A percentile compares a stretch with the other conserved stretches of the same genome.
phyloP scores from a whole-genome alignment of 2,113 vertebrate species.

The Ptilorrhoa leucosticta region DNA sequence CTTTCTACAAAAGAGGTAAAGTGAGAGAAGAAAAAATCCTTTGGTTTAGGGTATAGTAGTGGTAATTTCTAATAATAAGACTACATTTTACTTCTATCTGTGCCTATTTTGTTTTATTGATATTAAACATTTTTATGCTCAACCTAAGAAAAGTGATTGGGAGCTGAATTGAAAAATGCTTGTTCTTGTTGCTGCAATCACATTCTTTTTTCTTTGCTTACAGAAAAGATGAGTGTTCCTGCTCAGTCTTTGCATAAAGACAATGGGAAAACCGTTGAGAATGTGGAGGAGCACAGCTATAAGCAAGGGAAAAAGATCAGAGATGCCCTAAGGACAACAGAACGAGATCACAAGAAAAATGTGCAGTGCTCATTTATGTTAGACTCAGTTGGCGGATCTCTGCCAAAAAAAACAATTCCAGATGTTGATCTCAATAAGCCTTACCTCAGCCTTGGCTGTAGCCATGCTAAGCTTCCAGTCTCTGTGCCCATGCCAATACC shows the following conservation, averaged over 20 bases:
- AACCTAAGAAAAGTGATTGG: neutral
- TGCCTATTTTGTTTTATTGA: neutral
- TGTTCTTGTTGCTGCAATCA: neutral
- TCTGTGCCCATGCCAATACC: constrained; percentile 87
- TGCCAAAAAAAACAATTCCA: constrained; percentile 85
- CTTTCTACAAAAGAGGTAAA: neutral
- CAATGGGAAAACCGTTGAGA: constrained; percentile 71
- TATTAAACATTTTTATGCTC: neutral
- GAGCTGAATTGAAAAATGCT: neutral
- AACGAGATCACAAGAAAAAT: constrained; percentile 92
- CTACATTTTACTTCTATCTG: neutral
- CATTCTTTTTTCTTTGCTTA: constrained; percentile 20
- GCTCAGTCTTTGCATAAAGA: constrained; percentile 76
- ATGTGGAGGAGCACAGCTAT: constrained; percentile 83
- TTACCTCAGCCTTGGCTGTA: constrained; percentile 96
- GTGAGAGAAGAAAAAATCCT: neutral
- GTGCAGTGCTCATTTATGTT: constrained; percentile 92
- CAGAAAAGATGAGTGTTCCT: constrained; percentile 75
- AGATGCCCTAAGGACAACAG: constrained; percentile 82
- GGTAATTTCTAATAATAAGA: neutral
- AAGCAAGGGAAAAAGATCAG: constrained; percentile 90
- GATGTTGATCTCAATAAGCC: constrained; percentile 95
- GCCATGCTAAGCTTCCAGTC: constrained; percentile 88
- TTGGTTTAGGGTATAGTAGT: neutral
- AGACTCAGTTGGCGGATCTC: constrained; percentile 78